Base-by-base conservation (phyloP, 2,888 invertebrate species). In the Onchidella celtica region DNA sequence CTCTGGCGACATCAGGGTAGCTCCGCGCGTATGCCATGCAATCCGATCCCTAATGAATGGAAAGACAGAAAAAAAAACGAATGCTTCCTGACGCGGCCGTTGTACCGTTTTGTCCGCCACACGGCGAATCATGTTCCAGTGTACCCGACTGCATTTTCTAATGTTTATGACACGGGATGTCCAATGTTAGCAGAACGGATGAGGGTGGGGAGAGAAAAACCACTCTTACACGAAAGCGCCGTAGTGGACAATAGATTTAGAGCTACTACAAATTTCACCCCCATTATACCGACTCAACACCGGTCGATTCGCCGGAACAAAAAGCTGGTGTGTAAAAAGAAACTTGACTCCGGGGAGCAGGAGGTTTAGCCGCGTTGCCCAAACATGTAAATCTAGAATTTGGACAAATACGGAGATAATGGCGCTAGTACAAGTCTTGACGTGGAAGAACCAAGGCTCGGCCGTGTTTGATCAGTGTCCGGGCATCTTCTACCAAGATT, bases 301-400 rank as follows among this genome's bases (percentile, higher is more conserved):
- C 32, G 59, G 72, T 72, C 72, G 72, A 72, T 72, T 72, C 72
- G 34, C 24, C 14, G 29, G 72, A 72, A 72, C 72, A 55, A 70
- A 70, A 40, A 70, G 9, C 47, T 55, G 21, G 69, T 77, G 77
- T 77, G 27, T 57, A 68, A 77, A 68, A 69, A 69, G 77, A 57
- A 77, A 77, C 69, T 57, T 77, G 77, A 77, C 68, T 69, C 77
- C 77, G 66, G 55, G 38, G 32, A 32, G 57, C 68, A 6, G 68
- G 55, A 77, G 77, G 55, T 69, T 77, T 68, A 66, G 77, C 77
- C 68, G 68, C 68, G 55, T 38, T 77, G 69, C 34, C 69, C 77
- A 77, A 77, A 77, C 77, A 77, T 68, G 68, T 47, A 69, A 57
- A 59, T 59, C 68, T 68, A 77, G 77, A 77, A 38, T 77, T 69